Evolutionary conservation across 2,113 vertebrate species (phyloP), one percentile per base, ranked within the genome.

Genomic region (Caloenas nicobarica): DNA sequence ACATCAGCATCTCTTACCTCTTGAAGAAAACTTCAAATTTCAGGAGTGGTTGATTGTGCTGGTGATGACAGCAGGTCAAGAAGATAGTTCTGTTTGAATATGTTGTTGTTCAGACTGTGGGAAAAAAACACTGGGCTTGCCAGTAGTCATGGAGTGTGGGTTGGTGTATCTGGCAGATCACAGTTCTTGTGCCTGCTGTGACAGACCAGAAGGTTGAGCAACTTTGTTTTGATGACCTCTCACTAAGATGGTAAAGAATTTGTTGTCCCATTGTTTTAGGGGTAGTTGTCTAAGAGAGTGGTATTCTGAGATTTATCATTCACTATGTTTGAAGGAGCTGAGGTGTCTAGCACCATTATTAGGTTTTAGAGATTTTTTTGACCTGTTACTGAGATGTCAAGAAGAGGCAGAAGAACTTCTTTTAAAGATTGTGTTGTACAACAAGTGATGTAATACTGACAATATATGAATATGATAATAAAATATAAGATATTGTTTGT

Each of bases 131-230:
- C 15, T 29, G 26, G 58, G 13, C 24, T 85, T 88, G 15, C 34
- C n/a, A 42, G 70, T 36, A 25, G 2, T 73, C 0, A 0, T 33
- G 28, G 29, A 36, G 10, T 38, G 15, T 38, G 38, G 17, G 28
- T 46, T 6, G 3, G 82, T 31, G 5, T 62, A 8, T 73, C 23
- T 66, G 36, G 50, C 62, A 70, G 13, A 70, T 81, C 14, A 21
- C 36, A 82, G 36, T 21, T 11, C 1, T 22, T 82, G 15, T 53
- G 24, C 22, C 26, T 86, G 29, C 57, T 88, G 28, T 66, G 24
- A 44, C 36, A 76, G n/a, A 80, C 13, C 5, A 58, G 15, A 44
- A 61, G n/a, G 10, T 38, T 53, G 15, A 65, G 16, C n/a, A 91
- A 18, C 5, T 40, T 64, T 29, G 48, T 51, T 64, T 56, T 62